Conservation (phyloP, 1,140 invertebrate species). For the Mactra quadrangularis region DNA sequence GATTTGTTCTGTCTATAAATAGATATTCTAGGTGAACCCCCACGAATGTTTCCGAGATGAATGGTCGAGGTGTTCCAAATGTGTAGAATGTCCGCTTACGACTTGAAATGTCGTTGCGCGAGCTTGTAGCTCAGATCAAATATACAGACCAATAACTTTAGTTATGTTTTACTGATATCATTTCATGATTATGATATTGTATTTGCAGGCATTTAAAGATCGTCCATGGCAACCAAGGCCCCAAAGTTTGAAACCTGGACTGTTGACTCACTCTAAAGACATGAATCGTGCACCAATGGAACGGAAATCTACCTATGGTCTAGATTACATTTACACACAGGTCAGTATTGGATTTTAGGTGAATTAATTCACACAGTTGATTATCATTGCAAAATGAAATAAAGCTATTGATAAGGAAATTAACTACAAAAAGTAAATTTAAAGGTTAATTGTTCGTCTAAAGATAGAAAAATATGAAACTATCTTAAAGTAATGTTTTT, state of each 20-base stretch:
- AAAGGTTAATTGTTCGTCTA: too few species aligned
- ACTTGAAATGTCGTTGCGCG: too few species aligned
- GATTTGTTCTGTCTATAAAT: too few species aligned
- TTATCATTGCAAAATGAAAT: neutral
- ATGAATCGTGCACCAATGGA: neutral
- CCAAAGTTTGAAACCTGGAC: constrained; percentile 22
- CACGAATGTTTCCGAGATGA: too few species aligned
- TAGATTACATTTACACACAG: constrained; percentile 12
- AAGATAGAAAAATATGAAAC: too few species aligned
- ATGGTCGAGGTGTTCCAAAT: too few species aligned
- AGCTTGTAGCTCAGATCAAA: neutral
- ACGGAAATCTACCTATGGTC: constrained; percentile 34
- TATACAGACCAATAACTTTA: neutral
- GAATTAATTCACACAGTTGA: neutral
- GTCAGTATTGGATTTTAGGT: constrained; percentile 9
- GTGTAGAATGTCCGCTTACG: too few species aligned
- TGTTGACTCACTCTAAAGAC: neutral
- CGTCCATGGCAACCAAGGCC: constrained; percentile 4
- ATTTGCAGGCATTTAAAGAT: constrained; percentile 2
- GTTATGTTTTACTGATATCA: too few species aligned
- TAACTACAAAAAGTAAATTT: too few species aligned
- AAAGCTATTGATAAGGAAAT: neutral
- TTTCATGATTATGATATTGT: too few species aligned
- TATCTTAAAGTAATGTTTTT: too few species aligned
- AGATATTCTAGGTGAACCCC: too few species aligned